Conservation (phyloP, 64 coral and sea anemone genomes). For the Montipora sp. region DNA sequence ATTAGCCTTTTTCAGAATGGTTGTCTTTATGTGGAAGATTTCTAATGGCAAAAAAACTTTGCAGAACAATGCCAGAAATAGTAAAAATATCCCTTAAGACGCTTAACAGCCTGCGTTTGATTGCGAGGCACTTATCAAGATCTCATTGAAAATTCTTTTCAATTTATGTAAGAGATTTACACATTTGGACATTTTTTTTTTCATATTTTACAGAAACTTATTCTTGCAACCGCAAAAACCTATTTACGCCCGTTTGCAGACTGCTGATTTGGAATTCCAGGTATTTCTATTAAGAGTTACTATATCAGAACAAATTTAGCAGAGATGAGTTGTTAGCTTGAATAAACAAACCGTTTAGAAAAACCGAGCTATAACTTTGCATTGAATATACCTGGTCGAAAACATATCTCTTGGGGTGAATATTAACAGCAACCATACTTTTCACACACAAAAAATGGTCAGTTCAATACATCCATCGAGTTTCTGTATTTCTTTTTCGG, state of each 20-base stretch:
- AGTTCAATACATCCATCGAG: not conserved
- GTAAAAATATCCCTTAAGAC: constrained; percentile 18
- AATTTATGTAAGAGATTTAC: not conserved
- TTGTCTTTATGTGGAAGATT: not conserved
- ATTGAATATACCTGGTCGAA: not conserved
- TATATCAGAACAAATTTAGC: not conserved
- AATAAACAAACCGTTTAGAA: not conserved
- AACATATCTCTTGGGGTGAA: not conserved
- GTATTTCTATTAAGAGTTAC: too few relatives aligned
- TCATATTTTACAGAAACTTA: not conserved
- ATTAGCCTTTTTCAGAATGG: not conserved
- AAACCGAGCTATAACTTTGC: not conserved
- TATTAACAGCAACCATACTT: too few relatives aligned
- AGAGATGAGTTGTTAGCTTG: not conserved
- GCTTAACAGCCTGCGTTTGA: not conserved
- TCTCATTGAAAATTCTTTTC: not conserved
- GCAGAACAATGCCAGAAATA: not conserved
- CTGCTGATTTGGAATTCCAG: not conserved
- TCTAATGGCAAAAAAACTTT: not conserved
- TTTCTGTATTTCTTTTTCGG: not conserved
- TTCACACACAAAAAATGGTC: not conserved
- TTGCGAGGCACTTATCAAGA: not conserved
- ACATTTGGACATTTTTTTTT: not conserved
- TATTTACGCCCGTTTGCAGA: not conserved
- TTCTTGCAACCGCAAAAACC: not conserved